Base-by-base conservation (phyloP, 2,113 vertebrate species). In the Notarius quadriscutis region DNA sequence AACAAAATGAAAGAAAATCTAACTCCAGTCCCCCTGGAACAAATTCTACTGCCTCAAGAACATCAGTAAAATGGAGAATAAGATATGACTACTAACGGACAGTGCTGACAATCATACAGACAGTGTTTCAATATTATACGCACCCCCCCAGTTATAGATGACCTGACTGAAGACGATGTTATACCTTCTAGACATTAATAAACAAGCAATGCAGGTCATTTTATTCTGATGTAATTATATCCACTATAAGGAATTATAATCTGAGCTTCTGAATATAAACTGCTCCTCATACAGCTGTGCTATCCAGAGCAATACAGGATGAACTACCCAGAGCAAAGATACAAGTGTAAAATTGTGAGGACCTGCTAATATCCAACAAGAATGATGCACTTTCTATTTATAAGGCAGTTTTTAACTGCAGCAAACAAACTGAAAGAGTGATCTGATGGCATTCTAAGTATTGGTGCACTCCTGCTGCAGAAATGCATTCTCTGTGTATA, bases 161-260 rank as follows among this genome's bases (percentile, higher is more conserved):
- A 48, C 41, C 57, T 20, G 25, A 20, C n/a, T 22, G 25, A 30
- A 85, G n/a, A 12, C 34, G 7, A 79, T 25, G 84, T 48, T 27
- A 67, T 30, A 65, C 58, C 62, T 48, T 81, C 41, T 41, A 63
- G n/a, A 85, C 15, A 7, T 63, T 74, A 63, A 88, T 7, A 81
- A 65, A 88, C n/a, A 81, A 85, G 65, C n/a, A 75, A 65, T 50
- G 50, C n/a, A 81, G 14, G 15, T 72, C 82, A 34, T 30, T 30
- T 34, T 15, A 34, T 30, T 30, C 71, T 71, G 65, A 67, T 14
- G n/a, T 67, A 27, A 27, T 14, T 30, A 14, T 67, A 27, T 14
- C n/a, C 12, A 34, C 30, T 18, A 69, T 17, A 69, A 14, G 14
- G 12, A 15, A 15, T 69, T 15, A n/a, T 67, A 67, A 67, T 15